Conservation (phyloP, 2,113 vertebrate species). For the Thalassoma bifasciatum region DNA sequence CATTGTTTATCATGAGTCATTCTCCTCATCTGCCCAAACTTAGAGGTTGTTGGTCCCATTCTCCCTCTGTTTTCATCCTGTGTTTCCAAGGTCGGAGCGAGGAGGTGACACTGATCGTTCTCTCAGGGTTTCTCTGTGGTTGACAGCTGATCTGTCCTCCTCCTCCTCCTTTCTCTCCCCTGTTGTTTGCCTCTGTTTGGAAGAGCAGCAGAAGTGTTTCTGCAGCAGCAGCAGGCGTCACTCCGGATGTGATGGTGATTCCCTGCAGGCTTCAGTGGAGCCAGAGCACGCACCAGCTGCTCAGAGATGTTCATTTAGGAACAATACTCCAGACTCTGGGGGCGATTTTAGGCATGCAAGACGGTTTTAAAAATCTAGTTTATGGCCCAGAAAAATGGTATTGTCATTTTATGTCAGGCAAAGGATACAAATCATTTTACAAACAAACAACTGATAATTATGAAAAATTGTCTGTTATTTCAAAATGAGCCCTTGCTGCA, state of each 20-base stretch:
- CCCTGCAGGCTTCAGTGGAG: not conserved
- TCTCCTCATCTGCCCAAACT: not conserved
- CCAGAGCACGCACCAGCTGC: not conserved
- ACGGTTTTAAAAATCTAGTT: too few relatives aligned
- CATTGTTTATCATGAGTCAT: not conserved
- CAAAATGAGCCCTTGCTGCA: too few relatives aligned
- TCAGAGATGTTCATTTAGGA: not conserved
- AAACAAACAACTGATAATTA: too few relatives aligned
- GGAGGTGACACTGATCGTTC: slow-evolving; percentile 3
- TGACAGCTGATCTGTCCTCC: slow-evolving; percentile 8
- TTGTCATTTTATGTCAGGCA: too few relatives aligned
- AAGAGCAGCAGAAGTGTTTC: not conserved
- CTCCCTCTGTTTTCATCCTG: not conserved
- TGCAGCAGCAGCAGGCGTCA: not conserved
- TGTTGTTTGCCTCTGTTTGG: slow-evolving; percentile 1
- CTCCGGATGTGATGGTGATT: not conserved
- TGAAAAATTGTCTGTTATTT: too few relatives aligned
- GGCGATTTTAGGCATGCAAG: not conserved
- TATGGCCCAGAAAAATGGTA: too few relatives aligned
- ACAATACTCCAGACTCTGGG: not conserved
- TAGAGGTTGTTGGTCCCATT: not conserved
- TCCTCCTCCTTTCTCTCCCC: not conserved
- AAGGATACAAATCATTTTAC: too few relatives aligned
- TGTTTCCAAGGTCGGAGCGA: not conserved
- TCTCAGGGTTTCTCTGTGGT: not conserved